phyloP scores from a whole-genome alignment of 2,888 invertebrate species.

The Drosophila tripunctata region DNA sequence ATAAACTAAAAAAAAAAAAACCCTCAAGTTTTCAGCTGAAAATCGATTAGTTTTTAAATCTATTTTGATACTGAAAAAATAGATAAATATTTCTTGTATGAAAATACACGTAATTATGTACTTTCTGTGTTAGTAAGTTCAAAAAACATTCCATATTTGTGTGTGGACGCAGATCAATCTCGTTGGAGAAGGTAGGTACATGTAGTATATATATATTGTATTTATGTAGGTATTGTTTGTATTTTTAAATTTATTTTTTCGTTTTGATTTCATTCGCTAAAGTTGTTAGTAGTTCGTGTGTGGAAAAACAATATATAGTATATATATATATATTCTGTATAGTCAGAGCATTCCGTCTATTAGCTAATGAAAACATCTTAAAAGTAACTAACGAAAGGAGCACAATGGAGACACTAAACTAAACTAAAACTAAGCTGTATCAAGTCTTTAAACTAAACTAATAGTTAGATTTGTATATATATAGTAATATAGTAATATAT shows the following conservation, averaged over 20 bases:
- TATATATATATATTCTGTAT: slow-evolving; percentile 20
- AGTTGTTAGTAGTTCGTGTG: slow-evolving; percentile 26
- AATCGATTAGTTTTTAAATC: slow-evolving; percentile 84
- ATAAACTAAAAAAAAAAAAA: slow-evolving; percentile 45
- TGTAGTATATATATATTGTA: slow-evolving; percentile 31
- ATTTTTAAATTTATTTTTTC: slow-evolving; percentile 3
- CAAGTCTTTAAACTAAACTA: too few relatives aligned
- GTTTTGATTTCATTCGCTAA: slow-evolving; percentile 31
- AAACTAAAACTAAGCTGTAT: neutral
- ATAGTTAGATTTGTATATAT: neutral
- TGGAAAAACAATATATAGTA: slow-evolving; percentile 41
- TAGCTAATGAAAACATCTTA: slow-evolving; percentile 52
- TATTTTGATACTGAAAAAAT: slow-evolving; percentile 49
- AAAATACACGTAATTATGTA: slow-evolving; percentile 10
- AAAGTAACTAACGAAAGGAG: slow-evolving; percentile 21
- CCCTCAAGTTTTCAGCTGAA: slow-evolving; percentile 77
- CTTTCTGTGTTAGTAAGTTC: slow-evolving; percentile 33
- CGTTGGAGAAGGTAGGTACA: slow-evolving; percentile 7
- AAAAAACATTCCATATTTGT: slow-evolving; percentile 42
- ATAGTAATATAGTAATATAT: too few relatives aligned
- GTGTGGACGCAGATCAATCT: slow-evolving; percentile 13
- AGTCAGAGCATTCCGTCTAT: slow-evolving; percentile 66
- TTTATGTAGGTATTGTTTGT: slow-evolving; percentile 4
- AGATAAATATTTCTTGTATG: slow-evolving; percentile 16
- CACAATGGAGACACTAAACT: slow-evolving; percentile 49